Percentiles rank a stretch among this genome's conserved stretches.
phyloP scores from a whole-genome alignment of 2,888 invertebrate genomes.

The Limnephilus rhombicus region DNA sequence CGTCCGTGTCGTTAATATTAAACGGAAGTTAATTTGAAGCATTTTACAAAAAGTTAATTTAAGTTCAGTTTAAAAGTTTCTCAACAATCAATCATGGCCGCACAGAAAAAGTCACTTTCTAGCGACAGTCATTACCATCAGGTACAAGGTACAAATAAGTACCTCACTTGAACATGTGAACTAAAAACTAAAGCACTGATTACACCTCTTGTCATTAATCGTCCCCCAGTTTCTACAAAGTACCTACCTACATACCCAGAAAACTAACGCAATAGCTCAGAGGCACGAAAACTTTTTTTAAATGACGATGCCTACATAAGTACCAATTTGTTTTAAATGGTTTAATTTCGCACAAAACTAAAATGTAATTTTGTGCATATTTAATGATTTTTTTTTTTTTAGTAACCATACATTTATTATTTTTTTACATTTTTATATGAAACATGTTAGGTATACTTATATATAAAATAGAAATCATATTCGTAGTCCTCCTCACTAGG shows the following conservation, averaged over 20 bases:
- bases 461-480: too few species aligned
- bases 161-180: conserved; percentile 16
- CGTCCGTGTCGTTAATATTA: not conserved
- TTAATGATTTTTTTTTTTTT: too few species aligned
- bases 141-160: not conserved
- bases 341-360: too few species aligned
- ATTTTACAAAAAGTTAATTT: not conserved
- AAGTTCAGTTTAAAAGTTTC: not conserved
- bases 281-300: not conserved
- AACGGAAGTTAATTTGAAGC: not conserved
- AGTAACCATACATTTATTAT: too few species aligned
- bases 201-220: conserved; percentile 8
- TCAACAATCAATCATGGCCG: conserved; percentile 12
- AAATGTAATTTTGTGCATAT: too few species aligned
- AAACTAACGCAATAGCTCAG: not conserved
- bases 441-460: too few species aligned
- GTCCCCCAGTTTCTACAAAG: not conserved
- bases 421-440: too few species aligned
- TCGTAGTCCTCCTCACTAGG: too few species aligned
- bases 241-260: not conserved
- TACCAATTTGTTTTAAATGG: not conserved
- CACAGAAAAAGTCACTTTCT: conserved; percentile 17
- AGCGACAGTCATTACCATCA: conserved; percentile 27
- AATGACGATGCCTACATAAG: not conserved
- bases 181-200: conserved; percentile 20